These are phyloP conservation scores for Tridacna crocea DNA, from an alignment of 2,888 invertebrate genomes.

Conservation along the genomic window DNA sequence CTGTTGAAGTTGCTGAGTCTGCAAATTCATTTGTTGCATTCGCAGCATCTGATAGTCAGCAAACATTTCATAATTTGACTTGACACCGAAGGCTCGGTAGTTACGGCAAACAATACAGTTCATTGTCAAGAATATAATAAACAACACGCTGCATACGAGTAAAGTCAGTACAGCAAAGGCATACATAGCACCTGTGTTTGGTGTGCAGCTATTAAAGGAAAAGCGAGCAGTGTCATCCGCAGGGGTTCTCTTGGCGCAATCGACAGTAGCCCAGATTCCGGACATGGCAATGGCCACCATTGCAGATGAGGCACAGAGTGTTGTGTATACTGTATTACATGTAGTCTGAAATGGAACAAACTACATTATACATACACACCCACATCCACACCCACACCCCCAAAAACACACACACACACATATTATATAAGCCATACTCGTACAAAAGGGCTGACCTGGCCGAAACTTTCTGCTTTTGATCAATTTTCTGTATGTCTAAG, in stretches of 20 bases:
- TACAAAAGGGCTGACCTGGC: too few relatives aligned
- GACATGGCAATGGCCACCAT: not conserved
- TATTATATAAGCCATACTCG: too few relatives aligned
- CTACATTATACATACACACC: too few relatives aligned
- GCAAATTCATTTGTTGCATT: not conserved
- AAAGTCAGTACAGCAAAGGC: conserved; percentile 3
- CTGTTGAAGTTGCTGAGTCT: not conserved
- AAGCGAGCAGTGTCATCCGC: not conserved
- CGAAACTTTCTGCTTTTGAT: too few relatives aligned
- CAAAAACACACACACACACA: too few relatives aligned
- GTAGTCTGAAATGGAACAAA: conserved; percentile 1
- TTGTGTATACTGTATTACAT: conserved; percentile 3
- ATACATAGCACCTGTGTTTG: not conserved
- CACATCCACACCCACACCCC: too few relatives aligned
- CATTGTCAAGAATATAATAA: conserved; percentile 9
- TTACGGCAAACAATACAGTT: conserved; percentile 9
- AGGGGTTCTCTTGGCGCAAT: conserved; percentile 1
- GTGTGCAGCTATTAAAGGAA: conserved; percentile 6
- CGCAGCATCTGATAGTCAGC: conserved; percentile 7
- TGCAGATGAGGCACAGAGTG: not conserved
- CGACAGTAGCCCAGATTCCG: conserved; percentile 12
- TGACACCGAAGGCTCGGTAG: conserved; percentile 21
- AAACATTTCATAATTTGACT: conserved; percentile 20
- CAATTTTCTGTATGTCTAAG: too few relatives aligned
- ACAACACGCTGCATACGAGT: not conserved